phyloP scores from a whole-genome alignment of 23 tunicate species.

The Ciona savignyi region DNA sequence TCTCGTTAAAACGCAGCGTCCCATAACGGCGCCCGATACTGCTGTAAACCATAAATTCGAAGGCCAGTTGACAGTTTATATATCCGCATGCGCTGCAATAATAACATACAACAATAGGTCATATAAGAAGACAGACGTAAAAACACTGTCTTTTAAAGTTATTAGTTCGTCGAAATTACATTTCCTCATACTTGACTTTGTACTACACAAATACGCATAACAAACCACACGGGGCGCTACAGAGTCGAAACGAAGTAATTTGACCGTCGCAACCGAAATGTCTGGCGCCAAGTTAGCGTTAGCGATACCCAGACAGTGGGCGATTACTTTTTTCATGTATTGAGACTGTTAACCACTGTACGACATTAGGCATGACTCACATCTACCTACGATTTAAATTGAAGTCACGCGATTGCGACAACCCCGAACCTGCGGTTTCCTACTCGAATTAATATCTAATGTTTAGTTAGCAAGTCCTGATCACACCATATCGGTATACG shows the following conservation, averaged over 20 bases:
- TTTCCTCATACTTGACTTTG: too few species aligned
- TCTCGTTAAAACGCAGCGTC: neutral
- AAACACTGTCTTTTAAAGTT: too few species aligned
- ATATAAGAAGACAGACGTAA: too few species aligned
- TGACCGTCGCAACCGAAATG: neutral
- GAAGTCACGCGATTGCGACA: neutral
- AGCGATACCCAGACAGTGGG: neutral
- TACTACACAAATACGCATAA: too few species aligned
- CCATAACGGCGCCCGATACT: neutral
- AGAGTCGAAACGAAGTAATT: neutral
- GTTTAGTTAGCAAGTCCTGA: neutral
- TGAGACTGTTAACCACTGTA: neutral
- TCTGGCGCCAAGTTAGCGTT: neutral
- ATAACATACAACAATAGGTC: too few species aligned
- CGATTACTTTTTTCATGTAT: neutral
- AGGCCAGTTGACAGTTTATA: neutral
- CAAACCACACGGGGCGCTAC: neutral
- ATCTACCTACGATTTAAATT: neutral
- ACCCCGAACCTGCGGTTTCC: neutral
- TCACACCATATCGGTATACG: too few species aligned
- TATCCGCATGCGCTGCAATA: neutral
- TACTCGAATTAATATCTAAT: neutral
- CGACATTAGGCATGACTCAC: neutral
- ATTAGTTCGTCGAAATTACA: too few species aligned
- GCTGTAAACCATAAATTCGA: neutral